Percentiles rank a stretch among this genome's conserved stretches.
phyloP scores from a whole-genome alignment of 2,113 vertebrate genomes.

The Rhinoderma darwinii region DNA sequence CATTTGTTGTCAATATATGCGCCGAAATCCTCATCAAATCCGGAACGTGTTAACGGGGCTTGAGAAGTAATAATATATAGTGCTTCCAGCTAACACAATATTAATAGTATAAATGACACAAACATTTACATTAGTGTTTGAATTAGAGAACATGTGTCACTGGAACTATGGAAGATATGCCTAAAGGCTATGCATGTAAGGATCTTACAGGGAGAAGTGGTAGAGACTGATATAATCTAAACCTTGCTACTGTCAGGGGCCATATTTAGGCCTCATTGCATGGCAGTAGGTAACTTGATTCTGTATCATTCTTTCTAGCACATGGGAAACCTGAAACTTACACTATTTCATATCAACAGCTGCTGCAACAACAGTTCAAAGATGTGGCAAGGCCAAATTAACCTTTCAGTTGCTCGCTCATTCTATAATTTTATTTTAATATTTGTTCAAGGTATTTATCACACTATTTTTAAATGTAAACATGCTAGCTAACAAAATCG shows the following conservation, averaged over 20 bases:
- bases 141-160: background rate
- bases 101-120: background rate
- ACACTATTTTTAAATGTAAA: no score
- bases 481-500: no score
- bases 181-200: background rate
- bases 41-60: no score
- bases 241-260: background rate
- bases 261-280: constrained; percentile 5
- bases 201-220: background rate
- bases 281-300: constrained; percentile 25
- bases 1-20: no score
- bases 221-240: background rate
- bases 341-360: constrained; percentile 35
- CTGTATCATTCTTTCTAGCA: constrained; percentile 26
- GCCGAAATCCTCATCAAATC: no score
- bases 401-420: background rate
- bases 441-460: no score
- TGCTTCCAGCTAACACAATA: background rate
- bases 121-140: background rate
- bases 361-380: constrained; percentile 18
- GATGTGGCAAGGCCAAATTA: constrained; percentile 7
- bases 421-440: background rate
- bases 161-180: background rate
- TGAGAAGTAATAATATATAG: background rate
- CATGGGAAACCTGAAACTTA: constrained; percentile 32